A percentile compares a stretch with the other conserved stretches of the same genome.
Evolutionary conservation across 2,113 vertebrate species (phyloP).

Genomic region (Strix uralensis): DNA sequence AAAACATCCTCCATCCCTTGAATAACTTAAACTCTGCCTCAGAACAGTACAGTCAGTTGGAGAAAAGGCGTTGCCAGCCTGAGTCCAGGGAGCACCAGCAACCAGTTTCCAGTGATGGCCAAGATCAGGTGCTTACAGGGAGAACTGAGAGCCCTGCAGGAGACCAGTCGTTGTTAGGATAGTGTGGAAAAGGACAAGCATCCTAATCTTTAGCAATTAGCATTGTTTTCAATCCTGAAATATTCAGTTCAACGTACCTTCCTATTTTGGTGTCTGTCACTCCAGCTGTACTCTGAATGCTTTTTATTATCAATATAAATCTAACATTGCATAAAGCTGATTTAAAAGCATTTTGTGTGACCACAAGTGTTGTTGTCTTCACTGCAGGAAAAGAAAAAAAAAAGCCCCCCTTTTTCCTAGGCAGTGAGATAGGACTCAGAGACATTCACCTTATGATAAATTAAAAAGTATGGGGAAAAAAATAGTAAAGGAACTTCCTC

Average conservation of each 20-base stretch:
- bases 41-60: neutral
- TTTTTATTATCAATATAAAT: neutral
- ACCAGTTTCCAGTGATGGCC: neutral
- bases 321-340: neutral
- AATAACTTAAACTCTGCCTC: neutral
- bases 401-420: accelerated
- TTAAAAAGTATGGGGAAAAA: neutral
- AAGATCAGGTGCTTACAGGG: neutral
- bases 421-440: neutral
- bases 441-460: neutral
- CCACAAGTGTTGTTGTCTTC: neutral
- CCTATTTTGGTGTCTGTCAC: neutral
- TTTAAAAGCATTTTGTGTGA: neutral
- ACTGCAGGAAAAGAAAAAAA: neutral
- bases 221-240: neutral
- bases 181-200: neutral
- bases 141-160: neutral
- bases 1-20: neutral
- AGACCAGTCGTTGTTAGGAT: neutral
- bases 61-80: neutral
- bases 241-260: neutral
- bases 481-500: neutral
- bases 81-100: neutral
- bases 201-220: neutral
- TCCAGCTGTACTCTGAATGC: neutral